Evolutionary conservation across 1,140 invertebrate genomes (phyloP), one percentile per base, ranked within the genome.

Genomic region (Hetaerina americana): DNA sequence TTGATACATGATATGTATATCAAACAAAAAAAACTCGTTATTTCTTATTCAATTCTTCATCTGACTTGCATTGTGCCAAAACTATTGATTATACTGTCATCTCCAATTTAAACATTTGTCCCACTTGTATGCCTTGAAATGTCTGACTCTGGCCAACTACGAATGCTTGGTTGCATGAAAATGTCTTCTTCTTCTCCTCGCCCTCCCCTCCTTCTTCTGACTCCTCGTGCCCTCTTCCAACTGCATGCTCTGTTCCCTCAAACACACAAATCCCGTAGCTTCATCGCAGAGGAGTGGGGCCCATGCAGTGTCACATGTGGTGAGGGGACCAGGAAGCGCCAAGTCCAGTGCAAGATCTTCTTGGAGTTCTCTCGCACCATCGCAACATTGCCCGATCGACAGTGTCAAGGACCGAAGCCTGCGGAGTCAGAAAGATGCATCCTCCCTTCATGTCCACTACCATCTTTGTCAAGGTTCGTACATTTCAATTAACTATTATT

Each of bases 291-390:
- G 31, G 88, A 92, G 71, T 97, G 94, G 94, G 89, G 92, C 10
- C 85, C 90, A 3, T 98, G 96, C 82, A 94, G 89, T 75, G 91
- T 91, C 0, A 90, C 90, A 0, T 98, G 95, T 79, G 95, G 94
- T 0, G 91, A 94, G 78, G 96, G 95, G 0, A 85, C 90, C 31
- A 85, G 90, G 12, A 89, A 88, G 72, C 86, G 93, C 5, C 86
- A 89, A 75, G 94, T 95, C 0, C 87, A 90, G 72, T 98, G 95
- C 81, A 96, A 96, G 84, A 95, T 97, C 75, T 96, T 93, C 80
- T 82, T 98, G 66, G 93, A 96, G 80, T 95, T 95, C 78, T 94
- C 92, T 66, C 84, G 88, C 72, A 95, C 92, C 0, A 88, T 94
- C 49, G 93, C 92, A 0, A 90, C 88, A 74, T 81, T 97, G 12